Percentiles rank a stretch among this genome's conserved stretches.
Conservation (phyloP, 2,888 invertebrate genomes). For the Meloe dianella region DNA sequence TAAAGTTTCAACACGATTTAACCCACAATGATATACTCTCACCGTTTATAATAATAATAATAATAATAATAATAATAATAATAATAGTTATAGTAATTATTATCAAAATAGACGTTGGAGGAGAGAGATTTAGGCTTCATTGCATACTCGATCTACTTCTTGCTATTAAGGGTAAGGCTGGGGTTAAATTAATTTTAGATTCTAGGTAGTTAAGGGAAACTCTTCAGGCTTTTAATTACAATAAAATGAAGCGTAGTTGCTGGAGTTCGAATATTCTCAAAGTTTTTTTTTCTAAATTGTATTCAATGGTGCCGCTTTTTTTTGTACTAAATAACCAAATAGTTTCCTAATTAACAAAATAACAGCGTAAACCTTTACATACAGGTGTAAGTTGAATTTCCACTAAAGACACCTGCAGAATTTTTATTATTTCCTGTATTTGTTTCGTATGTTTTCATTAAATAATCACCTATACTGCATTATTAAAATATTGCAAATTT, state of each 20-base stretch:
- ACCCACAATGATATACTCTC: constrained; percentile 23
- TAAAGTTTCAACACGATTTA: constrained; percentile 49
- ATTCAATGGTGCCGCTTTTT: constrained; percentile 43
- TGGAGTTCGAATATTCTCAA: constrained; percentile 33
- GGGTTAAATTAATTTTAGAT: constrained; percentile 53
- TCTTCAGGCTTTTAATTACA: constrained; percentile 51
- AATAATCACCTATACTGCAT: too few relatives aligned
- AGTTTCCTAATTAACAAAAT: constrained; percentile 35
- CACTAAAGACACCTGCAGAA: too few relatives aligned
- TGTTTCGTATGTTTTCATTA: too few relatives aligned
- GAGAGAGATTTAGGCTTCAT: constrained; percentile 33
- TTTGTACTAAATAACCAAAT: constrained; percentile 29
- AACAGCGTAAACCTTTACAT: background rate
- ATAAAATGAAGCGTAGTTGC: constrained; percentile 45
- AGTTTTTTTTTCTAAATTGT: constrained; percentile 41
- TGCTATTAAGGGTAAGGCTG: constrained; percentile 49
- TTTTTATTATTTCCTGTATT: too few relatives aligned
- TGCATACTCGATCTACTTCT: constrained; percentile 37
- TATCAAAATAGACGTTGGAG: background rate
- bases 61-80: background rate
- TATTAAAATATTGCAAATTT: too few relatives aligned
- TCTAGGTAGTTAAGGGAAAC: constrained; percentile 51
- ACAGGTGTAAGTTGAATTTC: too few relatives aligned
- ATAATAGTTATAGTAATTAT: too few relatives aligned
- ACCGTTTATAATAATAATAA: background rate